Evolutionary conservation across 2,888 invertebrate species (phyloP).

Genomic region (Sphinx pinastri): DNA sequence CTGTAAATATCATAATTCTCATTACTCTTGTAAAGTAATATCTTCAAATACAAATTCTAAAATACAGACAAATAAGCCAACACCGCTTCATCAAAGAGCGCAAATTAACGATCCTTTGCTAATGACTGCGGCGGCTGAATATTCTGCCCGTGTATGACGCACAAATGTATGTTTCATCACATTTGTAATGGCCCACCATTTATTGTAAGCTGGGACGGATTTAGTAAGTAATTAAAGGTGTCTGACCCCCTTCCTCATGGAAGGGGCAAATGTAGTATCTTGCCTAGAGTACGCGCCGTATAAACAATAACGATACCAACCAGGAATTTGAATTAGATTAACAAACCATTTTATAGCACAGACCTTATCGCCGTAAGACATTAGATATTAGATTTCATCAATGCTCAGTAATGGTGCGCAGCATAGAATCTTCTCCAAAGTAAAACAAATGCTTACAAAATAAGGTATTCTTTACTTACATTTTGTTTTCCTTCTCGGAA

Average conservation of each 20-base stretch:
- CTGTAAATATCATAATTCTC: too few species aligned
- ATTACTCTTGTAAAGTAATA: too few species aligned
- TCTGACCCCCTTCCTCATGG: not conserved
- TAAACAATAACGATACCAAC: too few species aligned
- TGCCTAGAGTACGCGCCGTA: not conserved
- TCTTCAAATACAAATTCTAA: not conserved
- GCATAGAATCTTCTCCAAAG: too few species aligned
- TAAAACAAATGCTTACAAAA: too few species aligned
- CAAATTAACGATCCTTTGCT: slow-evolving; percentile 1
- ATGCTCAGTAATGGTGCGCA: not conserved
- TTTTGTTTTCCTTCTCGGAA: not conserved
- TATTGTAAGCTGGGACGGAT: slow-evolving; percentile 4
- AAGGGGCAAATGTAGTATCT: not conserved
- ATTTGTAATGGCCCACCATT: slow-evolving; percentile 4
- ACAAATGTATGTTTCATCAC: slow-evolving; percentile 12
- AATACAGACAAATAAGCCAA: not conserved
- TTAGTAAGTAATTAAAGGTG: not conserved
- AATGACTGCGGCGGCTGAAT: slow-evolving; percentile 5
- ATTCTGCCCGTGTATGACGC: not conserved
- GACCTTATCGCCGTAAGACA: too few species aligned
- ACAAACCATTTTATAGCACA: too few species aligned
- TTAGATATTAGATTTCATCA: not conserved
- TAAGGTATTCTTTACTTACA: not conserved
- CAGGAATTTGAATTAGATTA: too few species aligned
- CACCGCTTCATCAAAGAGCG: slow-evolving; percentile 6